Percentiles rank a stretch among this genome's conserved stretches.
phyloP scores from a whole-genome alignment of 2,888 invertebrate species.

The Mimas tiliae region DNA sequence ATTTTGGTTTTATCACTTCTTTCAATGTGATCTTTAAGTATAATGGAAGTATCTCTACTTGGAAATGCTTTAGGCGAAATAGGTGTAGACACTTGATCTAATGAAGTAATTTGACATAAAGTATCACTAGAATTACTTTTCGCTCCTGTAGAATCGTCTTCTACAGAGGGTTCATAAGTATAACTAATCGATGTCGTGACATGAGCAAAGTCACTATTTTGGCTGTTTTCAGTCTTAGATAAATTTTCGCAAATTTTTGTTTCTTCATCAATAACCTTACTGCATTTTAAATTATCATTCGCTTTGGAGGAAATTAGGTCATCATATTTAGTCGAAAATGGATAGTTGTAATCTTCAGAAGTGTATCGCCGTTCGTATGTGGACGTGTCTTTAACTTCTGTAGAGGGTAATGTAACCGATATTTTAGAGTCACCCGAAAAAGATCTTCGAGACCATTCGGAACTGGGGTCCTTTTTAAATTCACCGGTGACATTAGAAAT shows the following conservation, averaged over 20 bases:
- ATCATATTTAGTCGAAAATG: slow-evolving; percentile 72
- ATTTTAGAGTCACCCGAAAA: slow-evolving; percentile 71
- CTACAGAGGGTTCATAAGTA: slow-evolving; percentile 78
- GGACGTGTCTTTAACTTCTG: slow-evolving; percentile 65
- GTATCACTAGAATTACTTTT: slow-evolving; percentile 83
- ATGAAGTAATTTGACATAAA: slow-evolving; percentile 80
- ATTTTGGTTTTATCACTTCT: slow-evolving; percentile 68
- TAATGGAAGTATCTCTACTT: slow-evolving; percentile 64
- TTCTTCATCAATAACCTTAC: slow-evolving; percentile 68
- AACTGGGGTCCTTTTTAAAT: slow-evolving; percentile 48
- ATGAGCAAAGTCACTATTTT: slow-evolving; percentile 80
- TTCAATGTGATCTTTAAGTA: slow-evolving; percentile 68
- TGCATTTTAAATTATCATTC: slow-evolving; percentile 65
- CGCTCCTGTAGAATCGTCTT: slow-evolving; percentile 77
- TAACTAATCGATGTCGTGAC: slow-evolving; percentile 82
- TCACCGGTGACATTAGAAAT: slow-evolving; percentile 49
- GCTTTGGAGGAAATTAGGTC: slow-evolving; percentile 72
- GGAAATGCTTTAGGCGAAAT: slow-evolving; percentile 84
- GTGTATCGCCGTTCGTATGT: slow-evolving; percentile 63
- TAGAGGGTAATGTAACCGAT: slow-evolving; percentile 64
- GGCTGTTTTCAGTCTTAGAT: slow-evolving; percentile 79
- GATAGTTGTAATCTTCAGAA: slow-evolving; percentile 69
- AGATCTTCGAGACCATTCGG: slow-evolving; percentile 69
- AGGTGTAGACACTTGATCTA: slow-evolving; percentile 82
- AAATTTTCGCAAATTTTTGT: slow-evolving; percentile 71